A percentile compares a stretch with the other conserved stretches of the same genome.
phyloP scores from a whole-genome alignment of 1,140 invertebrate genomes.

The Cherax quadricarinatus region DNA sequence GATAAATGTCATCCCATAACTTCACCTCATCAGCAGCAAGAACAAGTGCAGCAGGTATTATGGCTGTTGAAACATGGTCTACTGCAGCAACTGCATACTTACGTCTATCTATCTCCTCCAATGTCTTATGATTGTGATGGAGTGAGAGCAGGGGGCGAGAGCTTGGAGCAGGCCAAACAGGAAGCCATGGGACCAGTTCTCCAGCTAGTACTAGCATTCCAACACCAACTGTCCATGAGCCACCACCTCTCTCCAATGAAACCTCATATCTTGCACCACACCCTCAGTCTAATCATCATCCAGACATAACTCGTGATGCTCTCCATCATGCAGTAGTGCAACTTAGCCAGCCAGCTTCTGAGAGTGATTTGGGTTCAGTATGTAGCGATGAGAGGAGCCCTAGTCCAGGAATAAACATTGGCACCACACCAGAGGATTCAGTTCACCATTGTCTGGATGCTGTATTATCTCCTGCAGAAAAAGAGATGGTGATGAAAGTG shows the following conservation, averaged over 20 bases:
- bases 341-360: constrained; percentile 60
- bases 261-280: constrained; percentile 20
- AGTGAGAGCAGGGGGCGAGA: constrained; percentile 31
- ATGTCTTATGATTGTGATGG: constrained; percentile 18
- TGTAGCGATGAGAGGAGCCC: constrained; percentile 65
- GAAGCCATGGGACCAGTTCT: constrained; percentile 63
- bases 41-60: constrained; percentile 80
- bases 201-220: constrained; percentile 66
- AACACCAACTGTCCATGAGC: constrained; percentile 59
- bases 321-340: constrained; percentile 57
- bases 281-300: not conserved
- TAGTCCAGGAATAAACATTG: constrained; percentile 49
- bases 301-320: constrained; percentile 47
- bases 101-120: constrained; percentile 88
- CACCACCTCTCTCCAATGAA: constrained; percentile 46
- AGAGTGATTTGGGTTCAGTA: constrained; percentile 67
- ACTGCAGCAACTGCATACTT: constrained; percentile 94
- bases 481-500: constrained; percentile 82
- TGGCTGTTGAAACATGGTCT: constrained; percentile 94
- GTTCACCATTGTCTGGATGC: constrained; percentile 41
- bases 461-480: constrained; percentile 78
- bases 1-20: constrained; percentile 86
- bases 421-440: constrained; percentile 32
- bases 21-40: constrained; percentile 81
- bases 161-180: constrained; percentile 32